phyloP scores from a whole-genome alignment of 2,888 invertebrate species.

The Meiosimyza decipiens region DNA sequence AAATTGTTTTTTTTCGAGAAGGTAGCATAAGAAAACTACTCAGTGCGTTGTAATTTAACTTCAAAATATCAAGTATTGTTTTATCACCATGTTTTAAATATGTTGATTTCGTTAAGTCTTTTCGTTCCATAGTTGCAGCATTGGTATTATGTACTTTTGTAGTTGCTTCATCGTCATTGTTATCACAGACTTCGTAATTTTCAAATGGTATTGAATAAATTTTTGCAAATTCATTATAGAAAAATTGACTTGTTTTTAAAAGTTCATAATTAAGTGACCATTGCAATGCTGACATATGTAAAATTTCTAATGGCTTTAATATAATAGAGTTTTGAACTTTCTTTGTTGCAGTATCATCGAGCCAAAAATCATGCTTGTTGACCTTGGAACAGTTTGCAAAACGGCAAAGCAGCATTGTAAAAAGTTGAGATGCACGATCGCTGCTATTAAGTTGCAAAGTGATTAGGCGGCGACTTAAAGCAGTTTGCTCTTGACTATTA shows the following conservation, averaged over 20 bases:
- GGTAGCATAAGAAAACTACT: slow-evolving; percentile 60
- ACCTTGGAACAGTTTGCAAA: slow-evolving; percentile 41
- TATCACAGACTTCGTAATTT: slow-evolving; percentile 44
- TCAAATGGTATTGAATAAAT: slow-evolving; percentile 57
- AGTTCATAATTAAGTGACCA: slow-evolving; percentile 65
- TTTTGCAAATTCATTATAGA: slow-evolving; percentile 60
- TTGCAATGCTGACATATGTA: slow-evolving; percentile 60
- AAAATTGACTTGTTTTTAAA: slow-evolving; percentile 59
- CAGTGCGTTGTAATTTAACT: slow-evolving; percentile 59
- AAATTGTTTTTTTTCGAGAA: slow-evolving; percentile 1
- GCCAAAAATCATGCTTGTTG: slow-evolving; percentile 39
- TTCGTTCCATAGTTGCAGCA: slow-evolving; percentile 10
- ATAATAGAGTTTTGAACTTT: background rate
- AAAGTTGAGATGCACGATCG: slow-evolving; percentile 53
- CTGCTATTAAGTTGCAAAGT: slow-evolving; percentile 60
- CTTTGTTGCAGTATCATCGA: slow-evolving; percentile 19
- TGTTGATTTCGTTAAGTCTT: slow-evolving; percentile 17
- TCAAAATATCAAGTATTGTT: slow-evolving; percentile 59
- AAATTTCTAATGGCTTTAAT: slow-evolving; percentile 55
- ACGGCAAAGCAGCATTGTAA: slow-evolving; percentile 53
- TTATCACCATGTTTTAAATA: slow-evolving; percentile 56
- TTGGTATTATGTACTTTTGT: slow-evolving; percentile 11
- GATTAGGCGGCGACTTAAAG: slow-evolving; percentile 57
- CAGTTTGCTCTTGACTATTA: slow-evolving; percentile 56
- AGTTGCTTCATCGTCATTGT: slow-evolving; percentile 22